Evolutionary conservation across 2,113 vertebrate species (phyloP).

Genomic region (Prochilodus magdalenae): DNA sequence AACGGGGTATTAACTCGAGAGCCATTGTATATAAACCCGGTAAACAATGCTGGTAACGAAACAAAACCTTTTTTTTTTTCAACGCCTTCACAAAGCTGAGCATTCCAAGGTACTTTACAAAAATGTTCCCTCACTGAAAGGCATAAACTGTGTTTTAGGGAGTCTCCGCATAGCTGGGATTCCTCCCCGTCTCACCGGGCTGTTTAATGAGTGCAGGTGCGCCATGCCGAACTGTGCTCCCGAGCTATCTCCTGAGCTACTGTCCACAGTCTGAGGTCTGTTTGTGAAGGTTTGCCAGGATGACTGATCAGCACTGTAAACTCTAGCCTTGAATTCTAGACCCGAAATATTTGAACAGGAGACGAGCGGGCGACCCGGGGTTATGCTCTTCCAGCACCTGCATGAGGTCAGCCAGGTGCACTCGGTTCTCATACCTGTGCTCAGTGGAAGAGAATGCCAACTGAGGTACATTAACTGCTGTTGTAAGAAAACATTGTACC

Average conservation of each 20-base stretch:
- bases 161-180: constrained; percentile 42
- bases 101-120: constrained; percentile 1
- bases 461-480: background rate
- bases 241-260: constrained; percentile 6
- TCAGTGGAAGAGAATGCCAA: background rate
- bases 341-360: background rate
- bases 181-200: background rate
- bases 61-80: background rate
- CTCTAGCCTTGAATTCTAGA: background rate
- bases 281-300: constrained; percentile 24
- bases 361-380: background rate
- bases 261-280: constrained; percentile 1
- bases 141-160: background rate
- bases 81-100: background rate
- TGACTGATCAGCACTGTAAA: background rate
- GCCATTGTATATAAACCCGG: background rate
- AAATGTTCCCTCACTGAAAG: background rate
- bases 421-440: background rate
- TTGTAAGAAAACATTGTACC: background rate
- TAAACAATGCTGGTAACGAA: too few species aligned
- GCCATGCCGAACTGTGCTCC: background rate
- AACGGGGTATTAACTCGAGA: too few species aligned
- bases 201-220: constrained; percentile 32
- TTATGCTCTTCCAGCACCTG: background rate
- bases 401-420: constrained; percentile 14